These are phyloP conservation scores for Cinclus mexicanus DNA, from an alignment of 2,113 vertebrate species.

Conservation along the genomic window DNA sequence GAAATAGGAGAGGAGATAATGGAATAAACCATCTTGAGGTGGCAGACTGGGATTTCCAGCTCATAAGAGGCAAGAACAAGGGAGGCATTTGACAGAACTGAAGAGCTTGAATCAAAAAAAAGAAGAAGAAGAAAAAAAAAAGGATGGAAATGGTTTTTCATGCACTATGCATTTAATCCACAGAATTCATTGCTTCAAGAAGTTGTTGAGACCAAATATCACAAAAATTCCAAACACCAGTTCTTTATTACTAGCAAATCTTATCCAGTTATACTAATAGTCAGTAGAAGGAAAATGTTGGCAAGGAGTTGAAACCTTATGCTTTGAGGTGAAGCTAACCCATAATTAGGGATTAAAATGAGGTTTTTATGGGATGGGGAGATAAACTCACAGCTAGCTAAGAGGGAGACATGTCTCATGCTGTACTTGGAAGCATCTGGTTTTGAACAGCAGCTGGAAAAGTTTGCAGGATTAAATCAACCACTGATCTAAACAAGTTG, in stretches of 20 bases:
- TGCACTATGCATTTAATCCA: not conserved
- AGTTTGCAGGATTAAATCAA: not conserved
- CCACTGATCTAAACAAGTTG: not conserved
- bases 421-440: conserved; percentile 11
- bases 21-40: not conserved
- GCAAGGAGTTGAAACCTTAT: not conserved
- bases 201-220: not conserved
- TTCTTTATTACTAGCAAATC: not conserved
- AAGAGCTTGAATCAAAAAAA: not conserved
- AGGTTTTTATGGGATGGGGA: not conserved
- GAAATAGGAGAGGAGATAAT: not conserved
- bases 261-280: not conserved
- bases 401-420: not conserved
- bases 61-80: not conserved
- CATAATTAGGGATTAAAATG: conserved; percentile 34
- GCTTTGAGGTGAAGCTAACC: not conserved
- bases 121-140: not conserved
- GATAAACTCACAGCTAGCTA: not conserved
- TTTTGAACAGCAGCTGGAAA: conserved; percentile 6
- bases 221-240: not conserved
- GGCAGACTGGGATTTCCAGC: not conserved
- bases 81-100: not conserved
- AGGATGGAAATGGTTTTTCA: not conserved
- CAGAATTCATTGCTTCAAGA: not conserved
- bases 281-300: not conserved